Evolutionary conservation across 2,797 vertebrate genomes (phyloP), one percentile per base, ranked within the genome.

Genomic region (Epinephelus awoara): DNA sequence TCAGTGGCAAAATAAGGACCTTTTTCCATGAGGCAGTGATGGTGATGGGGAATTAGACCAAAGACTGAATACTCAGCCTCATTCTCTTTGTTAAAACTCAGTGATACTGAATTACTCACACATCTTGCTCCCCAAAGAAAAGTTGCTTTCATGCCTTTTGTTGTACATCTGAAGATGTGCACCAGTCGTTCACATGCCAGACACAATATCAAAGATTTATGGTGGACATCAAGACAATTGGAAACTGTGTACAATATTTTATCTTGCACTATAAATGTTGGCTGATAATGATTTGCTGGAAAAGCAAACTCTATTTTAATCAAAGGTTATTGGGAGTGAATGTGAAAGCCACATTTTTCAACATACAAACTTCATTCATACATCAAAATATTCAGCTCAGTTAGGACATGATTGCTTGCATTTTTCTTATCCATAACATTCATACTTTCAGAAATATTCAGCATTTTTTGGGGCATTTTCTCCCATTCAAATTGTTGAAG

Each of bases 111-210:
- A 51, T 12, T 38, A 19, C 46, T 71, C 21, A 6, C 1, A 50
- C 6, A 13, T 62, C 42, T n/a, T 25, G 63, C 29, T 58, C 1
- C 19, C 9, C 47, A 7, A 71, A 51, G 54, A 29, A 62, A 62
- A 44, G 4, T 1, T 40, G 56, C 47, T 85, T 88, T 71, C 42
- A 74, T 80, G 27, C 10, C 12, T 68, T 69, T n/a, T 79, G 56
- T 70, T 74, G 47, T 66, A 17, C 17, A 19, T 12, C 64, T 23
- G 55, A 29, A 67, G 27, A 68, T 47, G 40, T 47, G n/a, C n/a
- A 76, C 55, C 7, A 27, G 40, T n/a, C 50, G 23, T 77, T 70
- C 19, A 18, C 54, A 34, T 47, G 49, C 8, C 47, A 63, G 54
- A 1, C 14, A 17, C 11, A 59, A 6, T 15, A 72, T 69, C 4